Evolutionary conservation across 2,113 vertebrate genomes (phyloP), one percentile per base, ranked within the genome.

Genomic region (Ursus arctos): DNA sequence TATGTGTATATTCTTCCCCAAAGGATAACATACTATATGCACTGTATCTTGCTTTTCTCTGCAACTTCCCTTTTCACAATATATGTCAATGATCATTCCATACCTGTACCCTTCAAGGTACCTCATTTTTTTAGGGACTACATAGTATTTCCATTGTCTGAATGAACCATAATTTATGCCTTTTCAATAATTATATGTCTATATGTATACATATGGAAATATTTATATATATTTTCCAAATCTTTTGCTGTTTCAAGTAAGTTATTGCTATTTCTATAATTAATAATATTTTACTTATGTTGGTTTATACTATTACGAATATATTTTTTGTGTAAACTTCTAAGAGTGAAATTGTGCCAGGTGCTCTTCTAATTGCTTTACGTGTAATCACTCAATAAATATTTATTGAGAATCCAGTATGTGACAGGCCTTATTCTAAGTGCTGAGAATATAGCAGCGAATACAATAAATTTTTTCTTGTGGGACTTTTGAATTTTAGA

Each of bases 211-310:
- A 49, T 84, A 55, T 55, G 77, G 18, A 69, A 40, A 89, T 69
- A 84, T 51, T 40, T 82, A 8, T 28, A 26, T 92, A 10, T 57
- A 59, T 33, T 47, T 69, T 65, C 3, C 3, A 49, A 97, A 59
- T 65, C 21, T 76, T 95, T 89, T 92, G 24, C 21, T 92, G 55
- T 84, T 96, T 57, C 18, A 95, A 93, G 47, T 6, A 85, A 77
- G 15, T 6, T 76, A 87, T 40, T 81, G 59, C 22, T 89, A 82
- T 83, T 83, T 91, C 51, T 94, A 0, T 81, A 94, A 93, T 63
- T 85, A 63, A 94, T 84, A 79, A 83, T 79, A 51, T 86, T 93
- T 93, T 91, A 74, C 11, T 72, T 72, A 77, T 19, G 13, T 51
- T 67, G 3, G 33, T 33, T 61, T 93, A 31, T 59, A 85, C 24